These are phyloP conservation scores for Otocyon megalotis DNA, from an alignment of 2,113 vertebrate species.

Conservation along the genomic window DNA sequence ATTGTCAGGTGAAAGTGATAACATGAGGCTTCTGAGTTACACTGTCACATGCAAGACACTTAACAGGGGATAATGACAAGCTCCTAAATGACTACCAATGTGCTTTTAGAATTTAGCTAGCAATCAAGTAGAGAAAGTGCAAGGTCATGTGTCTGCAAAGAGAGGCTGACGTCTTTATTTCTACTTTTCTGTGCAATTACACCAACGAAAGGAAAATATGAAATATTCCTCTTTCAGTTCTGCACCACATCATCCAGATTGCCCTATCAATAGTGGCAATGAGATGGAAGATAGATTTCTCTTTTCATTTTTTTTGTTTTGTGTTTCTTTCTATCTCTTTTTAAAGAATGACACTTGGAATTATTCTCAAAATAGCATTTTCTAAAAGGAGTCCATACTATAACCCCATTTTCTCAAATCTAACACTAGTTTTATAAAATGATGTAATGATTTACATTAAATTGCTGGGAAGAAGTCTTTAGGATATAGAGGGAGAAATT, in stretches of 20 bases:
- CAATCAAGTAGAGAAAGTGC: neutral
- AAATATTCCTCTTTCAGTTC: neutral
- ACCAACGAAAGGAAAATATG: neutral
- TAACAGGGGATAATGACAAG: constrained; percentile 32
- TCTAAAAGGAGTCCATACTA: neutral
- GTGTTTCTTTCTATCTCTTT: neutral
- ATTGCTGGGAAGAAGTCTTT: neutral
- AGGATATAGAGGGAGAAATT: neutral
- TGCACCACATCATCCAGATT: neutral
- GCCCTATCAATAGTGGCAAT: neutral
- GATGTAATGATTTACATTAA: neutral
- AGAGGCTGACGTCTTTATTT: neutral
- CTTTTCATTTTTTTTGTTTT: neutral
- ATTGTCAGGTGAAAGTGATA: neutral
- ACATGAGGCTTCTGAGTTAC: neutral
- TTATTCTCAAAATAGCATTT: constrained; percentile 35
- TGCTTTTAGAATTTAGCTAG: neutral
- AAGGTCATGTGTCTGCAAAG: neutral
- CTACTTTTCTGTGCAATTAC: neutral
- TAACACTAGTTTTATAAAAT: neutral
- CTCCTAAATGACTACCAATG: neutral
- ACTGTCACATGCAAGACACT: neutral
- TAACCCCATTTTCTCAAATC: neutral
- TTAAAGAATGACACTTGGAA: neutral
- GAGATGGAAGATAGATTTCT: neutral